A percentile compares a stretch with the other conserved stretches of the same genome.
Evolutionary conservation across 1,140 invertebrate genomes (phyloP).

Genomic region (Lucilia cuprina): DNA sequence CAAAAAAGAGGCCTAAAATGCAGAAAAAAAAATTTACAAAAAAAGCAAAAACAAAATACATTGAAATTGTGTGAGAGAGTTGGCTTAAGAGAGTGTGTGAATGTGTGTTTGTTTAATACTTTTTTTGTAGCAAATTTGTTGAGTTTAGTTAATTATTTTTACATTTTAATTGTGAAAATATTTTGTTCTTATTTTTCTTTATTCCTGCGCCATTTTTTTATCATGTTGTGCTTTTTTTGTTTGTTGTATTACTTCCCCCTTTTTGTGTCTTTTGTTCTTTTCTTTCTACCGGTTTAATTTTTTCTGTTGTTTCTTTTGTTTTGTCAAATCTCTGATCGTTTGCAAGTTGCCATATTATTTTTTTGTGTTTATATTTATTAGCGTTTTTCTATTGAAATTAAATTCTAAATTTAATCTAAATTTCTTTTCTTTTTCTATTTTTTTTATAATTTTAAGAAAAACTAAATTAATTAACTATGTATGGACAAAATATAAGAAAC

Average conservation of each 20-base stretch:
- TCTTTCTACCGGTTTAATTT: background rate
- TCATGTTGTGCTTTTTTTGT: background rate
- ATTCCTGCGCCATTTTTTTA: background rate
- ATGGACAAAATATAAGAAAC: constrained; percentile 39
- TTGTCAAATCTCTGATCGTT: background rate
- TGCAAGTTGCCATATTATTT: background rate
- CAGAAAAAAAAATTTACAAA: background rate
- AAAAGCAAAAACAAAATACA: background rate
- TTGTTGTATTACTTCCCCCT: background rate
- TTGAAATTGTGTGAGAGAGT: background rate
- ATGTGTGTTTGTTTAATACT: background rate
- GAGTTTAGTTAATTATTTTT: background rate
- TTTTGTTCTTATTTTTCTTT: background rate
- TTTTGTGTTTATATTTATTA: background rate
- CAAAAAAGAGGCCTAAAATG: background rate
- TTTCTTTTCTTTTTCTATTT: constrained; percentile 35
- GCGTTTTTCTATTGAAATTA: background rate
- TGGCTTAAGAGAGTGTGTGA: background rate
- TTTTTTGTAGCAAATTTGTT: background rate
- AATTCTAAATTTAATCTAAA: background rate
- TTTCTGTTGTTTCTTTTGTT: background rate
- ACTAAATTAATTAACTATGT: constrained; percentile 34
- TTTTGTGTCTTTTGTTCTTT: background rate
- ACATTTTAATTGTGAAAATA: background rate
- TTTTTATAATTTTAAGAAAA: constrained; percentile 31